Evolutionary conservation across 2,888 invertebrate genomes (phyloP).

Genomic region (Erannis defoliaria): DNA sequence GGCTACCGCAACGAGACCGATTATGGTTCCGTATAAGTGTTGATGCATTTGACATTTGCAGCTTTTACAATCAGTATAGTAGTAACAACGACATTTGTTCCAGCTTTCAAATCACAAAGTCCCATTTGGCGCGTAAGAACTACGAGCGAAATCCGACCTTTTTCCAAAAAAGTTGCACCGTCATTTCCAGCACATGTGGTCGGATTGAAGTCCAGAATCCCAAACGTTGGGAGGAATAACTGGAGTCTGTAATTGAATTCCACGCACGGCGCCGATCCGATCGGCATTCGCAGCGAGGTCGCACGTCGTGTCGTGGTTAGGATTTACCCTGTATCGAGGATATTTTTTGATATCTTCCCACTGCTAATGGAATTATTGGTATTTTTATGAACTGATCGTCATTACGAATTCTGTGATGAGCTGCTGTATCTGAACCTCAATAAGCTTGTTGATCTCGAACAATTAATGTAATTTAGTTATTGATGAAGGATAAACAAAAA

Average conservation of each 20-base stretch:
- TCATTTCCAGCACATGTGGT: conserved; percentile 39
- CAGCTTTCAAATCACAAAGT: conserved; percentile 11
- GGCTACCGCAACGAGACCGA: conserved; percentile 34
- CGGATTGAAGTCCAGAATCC: conserved; percentile 52
- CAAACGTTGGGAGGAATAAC: conserved; percentile 62
- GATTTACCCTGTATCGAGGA: conserved; percentile 76
- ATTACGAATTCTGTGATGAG: conserved; percentile 59
- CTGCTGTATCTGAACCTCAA: conserved; percentile 24
- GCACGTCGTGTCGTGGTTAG: conserved; percentile 73
- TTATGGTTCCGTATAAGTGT: neutral
- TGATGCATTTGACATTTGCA: neutral
- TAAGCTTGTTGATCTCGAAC: conserved; percentile 4
- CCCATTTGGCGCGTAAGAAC: neutral
- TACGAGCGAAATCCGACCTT: conserved; percentile 25
- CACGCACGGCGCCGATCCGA: conserved; percentile 59
- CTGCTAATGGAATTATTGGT: conserved; percentile 66
- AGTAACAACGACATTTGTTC: neutral
- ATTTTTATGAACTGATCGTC: conserved; percentile 71
- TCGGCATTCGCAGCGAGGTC: conserved; percentile 61
- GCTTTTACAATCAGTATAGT: neutral
- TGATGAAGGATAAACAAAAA: neutral
- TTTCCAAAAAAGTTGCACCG: conserved; percentile 32
- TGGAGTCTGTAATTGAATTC: conserved; percentile 77
- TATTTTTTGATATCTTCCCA: conserved; percentile 76
- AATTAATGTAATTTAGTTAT: too few species aligned